Percentiles rank a stretch among this genome's conserved stretches.
These are phyloP conservation scores for Pitta sordida DNA, from an alignment of 2,113 vertebrate genomes.

Conservation along the genomic window DNA sequence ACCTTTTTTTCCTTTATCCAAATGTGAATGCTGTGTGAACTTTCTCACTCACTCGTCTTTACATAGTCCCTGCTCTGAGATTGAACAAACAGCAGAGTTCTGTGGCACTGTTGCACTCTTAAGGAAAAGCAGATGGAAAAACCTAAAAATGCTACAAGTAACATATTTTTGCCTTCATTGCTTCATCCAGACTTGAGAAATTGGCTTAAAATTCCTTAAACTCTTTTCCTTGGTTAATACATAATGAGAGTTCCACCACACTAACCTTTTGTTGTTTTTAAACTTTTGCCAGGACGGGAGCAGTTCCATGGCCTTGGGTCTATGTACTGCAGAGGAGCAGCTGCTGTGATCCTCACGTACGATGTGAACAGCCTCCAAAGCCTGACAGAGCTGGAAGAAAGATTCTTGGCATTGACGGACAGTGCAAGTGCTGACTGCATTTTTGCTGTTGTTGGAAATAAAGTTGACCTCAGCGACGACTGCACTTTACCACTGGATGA, in stretches of 20 bases:
- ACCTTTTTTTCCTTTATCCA: neutral
- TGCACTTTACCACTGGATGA: conserved; percentile 17
- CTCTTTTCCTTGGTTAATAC: neutral
- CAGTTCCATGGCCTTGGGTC: conserved; percentile 97
- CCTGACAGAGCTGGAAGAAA: conserved; percentile 89
- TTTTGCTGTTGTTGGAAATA: conserved; percentile 92
- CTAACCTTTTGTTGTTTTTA: neutral
- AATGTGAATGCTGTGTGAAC: neutral
- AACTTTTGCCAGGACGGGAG: conserved; percentile 82
- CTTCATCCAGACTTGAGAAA: neutral
- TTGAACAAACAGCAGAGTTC: neutral
- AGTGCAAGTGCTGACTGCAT: conserved; percentile 90
- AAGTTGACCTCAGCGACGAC: conserved; percentile 85
- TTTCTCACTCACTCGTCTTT: rapidly evolving
- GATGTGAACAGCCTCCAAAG: conserved; percentile 90
- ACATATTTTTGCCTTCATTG: neutral
- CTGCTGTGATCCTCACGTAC: conserved; percentile 90
- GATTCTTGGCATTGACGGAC: conserved; percentile 92
- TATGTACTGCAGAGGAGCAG: conserved; percentile 93
- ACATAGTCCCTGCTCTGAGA: neutral
- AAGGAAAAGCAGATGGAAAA: neutral
- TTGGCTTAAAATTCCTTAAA: neutral
- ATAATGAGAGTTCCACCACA: neutral
- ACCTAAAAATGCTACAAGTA: neutral
- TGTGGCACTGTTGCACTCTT: neutral